Conservation (phyloP, 2,113 vertebrate species). For the Aix galericulata region DNA sequence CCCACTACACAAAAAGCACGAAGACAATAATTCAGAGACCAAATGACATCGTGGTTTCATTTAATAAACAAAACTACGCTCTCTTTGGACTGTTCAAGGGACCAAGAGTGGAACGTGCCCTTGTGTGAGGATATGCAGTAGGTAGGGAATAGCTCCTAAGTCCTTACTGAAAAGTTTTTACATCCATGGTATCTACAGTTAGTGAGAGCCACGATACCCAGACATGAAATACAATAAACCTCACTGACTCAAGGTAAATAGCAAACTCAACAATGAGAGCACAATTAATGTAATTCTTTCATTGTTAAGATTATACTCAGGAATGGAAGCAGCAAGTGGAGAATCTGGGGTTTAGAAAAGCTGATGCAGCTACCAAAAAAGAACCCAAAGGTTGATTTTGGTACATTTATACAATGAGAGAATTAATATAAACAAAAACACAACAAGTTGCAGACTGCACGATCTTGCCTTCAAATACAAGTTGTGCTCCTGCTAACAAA, state of each 20-base stretch:
- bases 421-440: slow-evolving; percentile 16
- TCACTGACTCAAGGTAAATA: slow-evolving; percentile 26
- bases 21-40: neutral
- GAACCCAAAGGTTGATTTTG: neutral
- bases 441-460: neutral
- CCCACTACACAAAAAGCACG: neutral
- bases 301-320: slow-evolving; percentile 60
- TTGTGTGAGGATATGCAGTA: neutral
- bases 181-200: slow-evolving; percentile 28
- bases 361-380: slow-evolving; percentile 2
- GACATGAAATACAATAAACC: slow-evolving; percentile 55
- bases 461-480: neutral
- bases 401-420: slow-evolving; percentile 1
- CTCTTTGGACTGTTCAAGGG: neutral
- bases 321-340: slow-evolving; percentile 78
- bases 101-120: neutral
- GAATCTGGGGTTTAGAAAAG: slow-evolving; percentile 78
- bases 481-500: neutral
- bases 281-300: slow-evolving; percentile 59
- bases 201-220: slow-evolving; percentile 83
- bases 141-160: neutral
- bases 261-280: slow-evolving; percentile 63
- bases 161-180: neutral
- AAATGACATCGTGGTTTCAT: neutral
- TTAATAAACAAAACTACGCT: neutral